phyloP scores from a whole-genome alignment of 2,888 invertebrate genomes.

The Apodemia duryi region DNA sequence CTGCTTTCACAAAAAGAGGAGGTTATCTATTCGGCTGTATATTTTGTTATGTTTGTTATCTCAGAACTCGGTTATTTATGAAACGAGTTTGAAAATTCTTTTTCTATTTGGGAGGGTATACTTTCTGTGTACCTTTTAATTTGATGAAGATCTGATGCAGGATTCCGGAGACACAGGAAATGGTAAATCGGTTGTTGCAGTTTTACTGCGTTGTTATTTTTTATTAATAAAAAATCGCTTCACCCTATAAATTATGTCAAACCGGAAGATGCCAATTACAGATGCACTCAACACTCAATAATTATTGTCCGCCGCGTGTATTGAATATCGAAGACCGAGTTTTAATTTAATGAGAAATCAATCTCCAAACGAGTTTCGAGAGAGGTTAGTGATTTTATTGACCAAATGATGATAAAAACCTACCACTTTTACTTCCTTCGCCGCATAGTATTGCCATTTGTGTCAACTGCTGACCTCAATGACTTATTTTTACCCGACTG shows the following conservation, averaged over 20 bases:
- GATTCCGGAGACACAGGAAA: too few species aligned
- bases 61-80: too few species aligned
- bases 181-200: too few species aligned
- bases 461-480: neutral
- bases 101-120: too few species aligned
- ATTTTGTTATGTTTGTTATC: too few species aligned
- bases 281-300: conserved; percentile 35
- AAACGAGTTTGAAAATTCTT: too few species aligned
- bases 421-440: conserved; percentile 6
- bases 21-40: too few species aligned
- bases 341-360: conserved; percentile 17
- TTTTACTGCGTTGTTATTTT: too few species aligned
- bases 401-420: conserved; percentile 1
- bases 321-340: conserved; percentile 31
- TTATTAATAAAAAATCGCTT: neutral
- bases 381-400: conserved; percentile 8
- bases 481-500: neutral
- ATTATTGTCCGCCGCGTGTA: conserved; percentile 35
- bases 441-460: conserved; percentile 1
- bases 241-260: conserved; percentile 24
- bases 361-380: neutral
- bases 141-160: too few species aligned
- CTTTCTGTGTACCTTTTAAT: too few species aligned
- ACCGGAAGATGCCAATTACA: conserved; percentile 41
- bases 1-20: too few species aligned